Base-by-base conservation (phyloP, 1,140 invertebrate genomes). In the Mycetomoellerius zeteki region DNA sequence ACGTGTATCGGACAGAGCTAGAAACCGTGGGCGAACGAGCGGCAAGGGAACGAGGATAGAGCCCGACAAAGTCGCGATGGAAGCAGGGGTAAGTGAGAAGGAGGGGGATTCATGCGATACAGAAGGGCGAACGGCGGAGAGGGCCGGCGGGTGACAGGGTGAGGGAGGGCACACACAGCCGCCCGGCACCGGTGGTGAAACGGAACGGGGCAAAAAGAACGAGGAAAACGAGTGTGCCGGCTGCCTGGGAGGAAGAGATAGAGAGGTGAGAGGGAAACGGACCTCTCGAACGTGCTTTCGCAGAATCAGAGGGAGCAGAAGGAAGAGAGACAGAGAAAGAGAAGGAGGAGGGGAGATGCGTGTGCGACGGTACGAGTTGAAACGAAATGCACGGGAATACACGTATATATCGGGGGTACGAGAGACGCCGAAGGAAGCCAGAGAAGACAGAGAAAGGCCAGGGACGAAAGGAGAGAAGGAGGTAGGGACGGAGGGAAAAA, bases 121-220 rank as follows among this genome's bases (percentile, higher is more conserved):
- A 76, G 37, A 64, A 84, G 89, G 75, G 87, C 77, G 87, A 90
- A 78, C 85, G 3, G 87, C 82, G 90, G 47, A 67, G 24, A 37
- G 47, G 37, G 56, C 16, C 14, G 27, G 54, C 16, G 69, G 24
- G 21, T 10, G 37, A 27, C 37, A 67, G 71, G 58, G 27, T 58
- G 71, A 75, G 30, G 71, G 47, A 72, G 62, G 73, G 37, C 37
- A 43, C 10, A 43, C 37, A 73, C 27, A 60, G 64, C 84, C 67
- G 78, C 84, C 71, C 80, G 78, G 72, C 69, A 88, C 78, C 81
- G 88, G 75, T 86, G 88, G 84, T 88, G 90, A 88, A 88, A 88
- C 86, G 87, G 82, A 91, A 90, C 89, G 87, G 87, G 89, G 89
- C 89, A 89, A 88, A 91, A 91, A 91, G 90, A 85, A 88, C 86